These are phyloP conservation scores for Meles meles DNA, from an alignment of 2,113 vertebrate genomes.

Conservation along the genomic window DNA sequence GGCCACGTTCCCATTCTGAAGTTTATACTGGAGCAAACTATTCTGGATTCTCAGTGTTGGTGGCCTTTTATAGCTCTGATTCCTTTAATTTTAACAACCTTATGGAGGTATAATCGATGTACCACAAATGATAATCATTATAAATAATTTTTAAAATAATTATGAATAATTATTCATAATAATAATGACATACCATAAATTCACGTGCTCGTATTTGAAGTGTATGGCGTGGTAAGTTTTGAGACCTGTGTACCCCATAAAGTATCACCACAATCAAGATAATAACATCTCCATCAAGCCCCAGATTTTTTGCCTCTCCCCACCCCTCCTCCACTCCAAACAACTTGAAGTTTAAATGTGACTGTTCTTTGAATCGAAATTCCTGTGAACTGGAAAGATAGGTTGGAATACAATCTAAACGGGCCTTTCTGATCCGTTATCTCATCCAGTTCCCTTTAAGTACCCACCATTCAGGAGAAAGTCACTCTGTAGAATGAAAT, in stretches of 20 bases:
- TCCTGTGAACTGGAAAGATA: neutral
- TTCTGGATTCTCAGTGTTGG: neutral
- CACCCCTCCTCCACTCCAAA: neutral
- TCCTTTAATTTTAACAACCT: neutral
- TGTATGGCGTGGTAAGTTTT: neutral
- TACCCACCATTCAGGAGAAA: neutral
- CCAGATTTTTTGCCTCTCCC: neutral
- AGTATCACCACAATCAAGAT: neutral
- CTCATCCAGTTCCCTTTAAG: neutral
- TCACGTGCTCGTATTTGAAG: neutral
- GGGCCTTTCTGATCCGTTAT: neutral
- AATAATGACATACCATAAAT: neutral
- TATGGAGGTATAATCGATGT: neutral
- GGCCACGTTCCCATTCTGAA: neutral
- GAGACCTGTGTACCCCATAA: neutral
- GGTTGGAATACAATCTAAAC: neutral
- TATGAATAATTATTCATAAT: neutral
- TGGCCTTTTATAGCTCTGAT: neutral
- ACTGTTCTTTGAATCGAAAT: neutral
- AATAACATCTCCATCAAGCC: neutral
- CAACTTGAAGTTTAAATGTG: neutral
- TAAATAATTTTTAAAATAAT: neutral
- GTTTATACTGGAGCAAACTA: neutral
- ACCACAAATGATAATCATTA: neutral
- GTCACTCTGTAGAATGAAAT: neutral